Evolutionary conservation across 2,888 invertebrate genomes (phyloP), one percentile per base, ranked within the genome.

Genomic region (Argyresthia albistria): DNA sequence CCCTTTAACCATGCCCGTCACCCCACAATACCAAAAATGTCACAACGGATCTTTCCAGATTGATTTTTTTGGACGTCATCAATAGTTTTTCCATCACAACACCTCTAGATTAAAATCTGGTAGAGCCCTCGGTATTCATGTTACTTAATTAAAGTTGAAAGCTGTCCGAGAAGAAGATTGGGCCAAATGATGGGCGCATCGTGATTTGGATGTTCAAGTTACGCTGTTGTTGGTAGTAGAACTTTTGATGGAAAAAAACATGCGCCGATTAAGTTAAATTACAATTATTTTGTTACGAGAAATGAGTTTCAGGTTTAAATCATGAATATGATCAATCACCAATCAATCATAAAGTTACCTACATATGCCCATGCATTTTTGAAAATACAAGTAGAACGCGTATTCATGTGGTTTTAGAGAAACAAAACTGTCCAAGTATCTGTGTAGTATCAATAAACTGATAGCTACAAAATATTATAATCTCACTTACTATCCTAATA

Each of bases 11-110:
- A 82, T 79, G 84, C 70, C 74, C 76, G 76, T 84, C 84, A 66
- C 54, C 56, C 56, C 56, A 87, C 83, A 87, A 87, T 73, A 61
- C 60, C 43, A 55, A 55, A 64, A 46, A 79, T 86, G 87, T 84
- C 87, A 81, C 79, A 74, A 71, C 63, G 68, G 57, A 61, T 66
- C 74, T 67, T 68, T 73, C 80, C 82, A 82, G 83, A 86, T 84
- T 82, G 82, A 86, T 84, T 86, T 86, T 81, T 81, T 83, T 25
- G 25, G 25, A 25, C 6, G 25, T 25, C 68, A 66, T 16, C 37
- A 15, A 37, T 11, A 25, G 10, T 64, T 70, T 75, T 74, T 80
- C 74, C 60, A 63, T 66, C 63, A 69, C 63, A 66, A 60, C 61
- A 39, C 56, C 59, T 66, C 68, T 74, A 80, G 79, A 83, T 81